Base-by-base conservation (phyloP, 2,797 vertebrate genomes). In the Pygocentrus nattereri region DNA sequence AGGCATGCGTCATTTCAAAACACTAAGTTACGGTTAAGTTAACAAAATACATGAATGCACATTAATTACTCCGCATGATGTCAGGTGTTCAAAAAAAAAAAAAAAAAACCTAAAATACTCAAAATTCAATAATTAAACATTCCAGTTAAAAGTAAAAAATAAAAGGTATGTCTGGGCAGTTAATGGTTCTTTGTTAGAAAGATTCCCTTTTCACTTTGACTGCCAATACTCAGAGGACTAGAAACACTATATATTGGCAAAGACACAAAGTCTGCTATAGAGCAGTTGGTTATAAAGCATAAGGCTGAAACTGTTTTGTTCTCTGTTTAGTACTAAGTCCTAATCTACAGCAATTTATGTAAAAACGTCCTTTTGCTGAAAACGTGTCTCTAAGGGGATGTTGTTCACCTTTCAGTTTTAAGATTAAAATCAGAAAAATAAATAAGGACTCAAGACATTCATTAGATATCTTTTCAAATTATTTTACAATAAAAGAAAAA, bases 1-100 rank as follows among this genome's bases (percentile, higher is more conserved):
- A 88, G 89, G 92, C 93, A 93, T 91, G 92, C 93, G 89, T 88
- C 86, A 88, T 86, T 91, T 92, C 56, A 88, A 93, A 93, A 90
- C 86, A 91, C 75, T 85, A 89, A 89, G 82, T 88, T 89, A 91
- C 90, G 87, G 81, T 91, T 91, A 91, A 94, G 89, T 92, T 89
- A 90, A 91, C 86, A 88, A 92, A 93, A 87, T 81, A 86, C 88
- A 91, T 90, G 90, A 88, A 89, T 91, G 92, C 89, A 93, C 89
- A 93, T 92, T 93, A 91, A 94, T 94, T 92, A 94, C 86, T 85
- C 86, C 91, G 88, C 88, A 90, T 76, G 59, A 78, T 76, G 79
- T 70, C 69, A 78, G 89, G 88, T 90, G 81, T 89, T 88, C 90
- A 90, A 88, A 91, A 92, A 84, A 41, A 89, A 62, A 84, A 83